Conservation (phyloP, 37 sponge, comb jelly and placozoan species). For the Theonella swinhoei region DNA sequence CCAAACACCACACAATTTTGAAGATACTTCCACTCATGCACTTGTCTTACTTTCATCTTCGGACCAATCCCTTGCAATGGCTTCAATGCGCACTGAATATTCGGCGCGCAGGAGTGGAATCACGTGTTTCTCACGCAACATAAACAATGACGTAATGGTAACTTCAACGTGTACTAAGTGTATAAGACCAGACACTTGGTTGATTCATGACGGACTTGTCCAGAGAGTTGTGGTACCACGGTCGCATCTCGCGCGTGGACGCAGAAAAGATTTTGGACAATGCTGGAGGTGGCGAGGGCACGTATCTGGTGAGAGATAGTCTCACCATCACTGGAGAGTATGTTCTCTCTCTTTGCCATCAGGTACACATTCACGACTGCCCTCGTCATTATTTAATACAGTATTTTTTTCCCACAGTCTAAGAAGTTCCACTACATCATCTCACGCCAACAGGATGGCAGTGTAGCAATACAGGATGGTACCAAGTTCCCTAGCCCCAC, state of each 20-base stretch:
- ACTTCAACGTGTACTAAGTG: no score
- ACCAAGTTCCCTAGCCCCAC: conserved; percentile 72
- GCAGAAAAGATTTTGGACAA: conserved; percentile 77
- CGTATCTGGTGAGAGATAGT: conserved; percentile 83
- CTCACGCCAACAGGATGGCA: conserved; percentile 63
- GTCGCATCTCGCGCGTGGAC: conserved; percentile 74
- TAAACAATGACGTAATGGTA: no score
- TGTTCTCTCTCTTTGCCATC: conserved; percentile 75
- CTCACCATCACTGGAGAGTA: conserved; percentile 83
- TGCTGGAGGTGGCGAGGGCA: conserved; percentile 52
- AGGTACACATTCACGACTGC: conserved; percentile 30
- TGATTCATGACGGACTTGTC: conserved; percentile 58
- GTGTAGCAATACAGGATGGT: conserved; percentile 84
- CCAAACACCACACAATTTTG: no score
- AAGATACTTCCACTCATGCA: no score
- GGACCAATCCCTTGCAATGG: no score
- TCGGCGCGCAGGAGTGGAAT: no score
- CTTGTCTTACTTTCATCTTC: no score
- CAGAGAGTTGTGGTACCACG: conserved; percentile 85
- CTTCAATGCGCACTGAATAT: no score
- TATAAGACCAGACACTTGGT: no score
- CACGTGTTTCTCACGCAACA: no score
- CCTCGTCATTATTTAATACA: no score
- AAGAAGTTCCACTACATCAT: conserved; percentile 76
- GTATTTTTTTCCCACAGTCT: background rate